Evolutionary conservation across 2,113 vertebrate genomes (phyloP).

Genomic region (Brachyhypopomus gauderio): DNA sequence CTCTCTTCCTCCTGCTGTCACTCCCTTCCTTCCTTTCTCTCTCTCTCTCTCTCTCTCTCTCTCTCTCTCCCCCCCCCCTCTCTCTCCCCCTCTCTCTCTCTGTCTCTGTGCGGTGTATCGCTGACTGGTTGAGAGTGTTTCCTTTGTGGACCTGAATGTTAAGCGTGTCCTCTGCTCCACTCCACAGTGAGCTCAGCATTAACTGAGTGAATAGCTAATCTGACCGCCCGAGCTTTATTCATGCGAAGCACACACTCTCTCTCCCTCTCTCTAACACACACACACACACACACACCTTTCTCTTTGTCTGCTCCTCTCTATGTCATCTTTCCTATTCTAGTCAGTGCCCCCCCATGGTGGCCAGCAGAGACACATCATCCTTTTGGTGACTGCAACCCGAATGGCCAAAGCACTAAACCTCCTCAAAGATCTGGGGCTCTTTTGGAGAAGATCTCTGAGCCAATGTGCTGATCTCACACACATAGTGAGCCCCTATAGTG

Average conservation of each 20-base stretch:
- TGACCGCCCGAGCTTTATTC: conserved; percentile 55
- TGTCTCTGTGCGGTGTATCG: conserved; percentile 66
- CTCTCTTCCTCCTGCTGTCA: background rate
- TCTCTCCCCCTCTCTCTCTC: conserved; percentile 64
- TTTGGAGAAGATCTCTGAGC: conserved; percentile 1
- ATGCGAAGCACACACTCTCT: conserved; percentile 5
- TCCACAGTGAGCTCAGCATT: conserved; percentile 60
- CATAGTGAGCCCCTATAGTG: background rate
- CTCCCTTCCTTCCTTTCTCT: background rate
- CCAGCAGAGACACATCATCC: background rate
- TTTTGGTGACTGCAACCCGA: background rate
- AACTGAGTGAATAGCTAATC: conserved; percentile 63
- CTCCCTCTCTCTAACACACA: too few relatives aligned
- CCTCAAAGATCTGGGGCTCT: background rate
- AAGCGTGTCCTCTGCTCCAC: conserved; percentile 71
- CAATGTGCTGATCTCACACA: background rate
- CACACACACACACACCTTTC: too few relatives aligned
- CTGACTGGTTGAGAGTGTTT: conserved; percentile 67
- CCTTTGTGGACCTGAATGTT: conserved; percentile 71
- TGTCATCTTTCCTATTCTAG: too few relatives aligned
- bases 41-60: background rate
- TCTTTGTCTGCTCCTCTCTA: too few relatives aligned
- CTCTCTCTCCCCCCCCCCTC: too few relatives aligned
- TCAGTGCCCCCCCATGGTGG: too few relatives aligned
- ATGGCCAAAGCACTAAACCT: background rate